Evolutionary conservation across 2,888 invertebrate genomes (phyloP).

Genomic region (Lapara coniferarum): DNA sequence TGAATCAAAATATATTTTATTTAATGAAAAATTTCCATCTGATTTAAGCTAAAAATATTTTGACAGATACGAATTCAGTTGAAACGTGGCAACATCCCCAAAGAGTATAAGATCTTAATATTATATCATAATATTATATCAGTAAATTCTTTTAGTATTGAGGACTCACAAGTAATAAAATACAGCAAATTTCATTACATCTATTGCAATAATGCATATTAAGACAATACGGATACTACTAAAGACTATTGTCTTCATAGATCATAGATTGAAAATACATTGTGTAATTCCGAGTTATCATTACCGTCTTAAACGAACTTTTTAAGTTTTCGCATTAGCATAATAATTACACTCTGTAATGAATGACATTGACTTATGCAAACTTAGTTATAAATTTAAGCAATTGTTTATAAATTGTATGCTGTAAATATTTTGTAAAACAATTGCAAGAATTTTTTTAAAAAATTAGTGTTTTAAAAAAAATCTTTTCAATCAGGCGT

Average conservation of each 20-base stretch:
- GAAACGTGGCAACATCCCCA: not conserved
- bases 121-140: not conserved
- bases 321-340: not conserved
- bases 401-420: not conserved
- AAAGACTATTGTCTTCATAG: no score
- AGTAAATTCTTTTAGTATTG: not conserved
- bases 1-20: not conserved
- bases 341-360: not conserved
- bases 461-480: not conserved
- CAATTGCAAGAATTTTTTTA: not conserved
- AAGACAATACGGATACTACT: no score
- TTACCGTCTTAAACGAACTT: not conserved
- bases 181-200: no score
- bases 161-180: not conserved
- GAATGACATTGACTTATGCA: slow-evolving; percentile 1
- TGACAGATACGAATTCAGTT: not conserved
- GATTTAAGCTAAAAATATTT: not conserved
- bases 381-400: not conserved
- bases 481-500: not conserved
- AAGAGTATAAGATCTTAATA: not conserved
- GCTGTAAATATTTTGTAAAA: not conserved
- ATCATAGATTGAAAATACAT: no score
- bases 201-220: no score
- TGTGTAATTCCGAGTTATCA: no score
- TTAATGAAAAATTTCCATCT: no score